Conservation (phyloP, 1,140 invertebrate species). For the Formica selysi region DNA sequence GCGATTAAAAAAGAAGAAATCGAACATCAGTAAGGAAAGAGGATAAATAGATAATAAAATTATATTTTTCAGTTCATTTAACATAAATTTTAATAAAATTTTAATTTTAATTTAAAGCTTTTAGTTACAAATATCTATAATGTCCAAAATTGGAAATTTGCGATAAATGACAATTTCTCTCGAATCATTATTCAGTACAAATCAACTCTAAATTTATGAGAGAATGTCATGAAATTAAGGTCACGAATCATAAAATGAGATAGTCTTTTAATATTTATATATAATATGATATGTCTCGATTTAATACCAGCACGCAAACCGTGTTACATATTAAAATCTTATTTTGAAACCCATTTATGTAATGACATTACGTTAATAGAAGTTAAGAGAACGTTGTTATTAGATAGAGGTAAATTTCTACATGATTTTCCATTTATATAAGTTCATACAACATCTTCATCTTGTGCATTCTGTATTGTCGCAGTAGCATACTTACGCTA, state of each 20-base stretch:
- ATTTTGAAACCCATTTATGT: slow-evolving; percentile 7
- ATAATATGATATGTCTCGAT: background rate
- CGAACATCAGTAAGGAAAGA: background rate
- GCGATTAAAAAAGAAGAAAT: background rate
- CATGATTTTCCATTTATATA: slow-evolving; percentile 5
- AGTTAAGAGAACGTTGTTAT: slow-evolving; percentile 19
- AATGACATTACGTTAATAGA: slow-evolving; percentile 29
- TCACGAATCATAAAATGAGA: background rate
- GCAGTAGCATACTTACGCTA: background rate
- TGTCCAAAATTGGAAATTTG: background rate
- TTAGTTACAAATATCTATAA: background rate
- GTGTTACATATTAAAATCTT: slow-evolving; percentile 28
- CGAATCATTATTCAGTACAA: background rate
- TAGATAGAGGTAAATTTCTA: slow-evolving; percentile 13
- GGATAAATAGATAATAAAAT: slow-evolving; percentile 1
- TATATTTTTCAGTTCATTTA: background rate
- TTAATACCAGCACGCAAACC: slow-evolving; percentile 1
- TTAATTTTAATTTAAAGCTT: background rate
- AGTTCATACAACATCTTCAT: slow-evolving; percentile 7
- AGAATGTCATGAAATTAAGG: slow-evolving; percentile 1
- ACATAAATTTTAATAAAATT: background rate
- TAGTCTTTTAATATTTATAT: background rate
- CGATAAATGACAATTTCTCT: background rate
- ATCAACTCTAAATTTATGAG: background rate
- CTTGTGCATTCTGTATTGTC: background rate